Evolutionary conservation across 2,888 invertebrate species (phyloP).

Genomic region (Zelleria hepariella): DNA sequence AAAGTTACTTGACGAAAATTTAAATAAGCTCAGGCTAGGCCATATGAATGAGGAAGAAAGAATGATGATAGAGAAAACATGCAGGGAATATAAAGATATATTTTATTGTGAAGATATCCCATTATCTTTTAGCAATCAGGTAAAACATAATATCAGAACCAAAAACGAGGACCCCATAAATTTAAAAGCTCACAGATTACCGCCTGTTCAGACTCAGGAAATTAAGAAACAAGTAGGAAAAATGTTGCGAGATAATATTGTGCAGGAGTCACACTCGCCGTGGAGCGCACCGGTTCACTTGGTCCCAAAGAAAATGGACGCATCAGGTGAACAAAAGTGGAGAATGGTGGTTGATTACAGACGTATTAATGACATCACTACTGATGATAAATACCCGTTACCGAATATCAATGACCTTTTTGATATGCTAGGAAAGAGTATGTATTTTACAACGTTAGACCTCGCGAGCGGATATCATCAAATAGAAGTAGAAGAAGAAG

Average conservation of each 20-base stretch:
- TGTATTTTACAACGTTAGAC: slow-evolving; percentile 34
- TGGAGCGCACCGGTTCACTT: slow-evolving; percentile 21
- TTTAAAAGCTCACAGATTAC: slow-evolving; percentile 14
- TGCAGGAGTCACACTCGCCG: slow-evolving; percentile 15
- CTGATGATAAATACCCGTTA: slow-evolving; percentile 7
- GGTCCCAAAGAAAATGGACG: slow-evolving; percentile 18
- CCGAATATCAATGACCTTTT: slow-evolving; percentile 12
- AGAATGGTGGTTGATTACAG: slow-evolving; percentile 32
- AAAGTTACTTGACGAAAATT: neutral
- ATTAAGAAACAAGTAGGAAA: slow-evolving; percentile 17
- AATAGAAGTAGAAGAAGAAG: slow-evolving; percentile 23
- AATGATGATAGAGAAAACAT: slow-evolving; percentile 11
- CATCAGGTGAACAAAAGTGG: slow-evolving; percentile 15
- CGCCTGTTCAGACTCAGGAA: slow-evolving; percentile 10
- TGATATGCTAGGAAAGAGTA: slow-evolving; percentile 24
- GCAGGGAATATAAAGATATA: slow-evolving; percentile 14
- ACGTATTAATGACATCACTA: slow-evolving; percentile 31
- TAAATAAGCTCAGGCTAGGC: neutral
- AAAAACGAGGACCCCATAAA: slow-evolving; percentile 17
- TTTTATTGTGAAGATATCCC: slow-evolving; percentile 7
- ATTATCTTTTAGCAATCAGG: neutral
- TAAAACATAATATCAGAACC: slow-evolving; percentile 5
- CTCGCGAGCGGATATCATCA: slow-evolving; percentile 37
- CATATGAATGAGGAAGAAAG: neutral
- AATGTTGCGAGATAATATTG: slow-evolving; percentile 13